phyloP scores from a whole-genome alignment of 2,113 vertebrate species.

The Geothlypis trichas region DNA sequence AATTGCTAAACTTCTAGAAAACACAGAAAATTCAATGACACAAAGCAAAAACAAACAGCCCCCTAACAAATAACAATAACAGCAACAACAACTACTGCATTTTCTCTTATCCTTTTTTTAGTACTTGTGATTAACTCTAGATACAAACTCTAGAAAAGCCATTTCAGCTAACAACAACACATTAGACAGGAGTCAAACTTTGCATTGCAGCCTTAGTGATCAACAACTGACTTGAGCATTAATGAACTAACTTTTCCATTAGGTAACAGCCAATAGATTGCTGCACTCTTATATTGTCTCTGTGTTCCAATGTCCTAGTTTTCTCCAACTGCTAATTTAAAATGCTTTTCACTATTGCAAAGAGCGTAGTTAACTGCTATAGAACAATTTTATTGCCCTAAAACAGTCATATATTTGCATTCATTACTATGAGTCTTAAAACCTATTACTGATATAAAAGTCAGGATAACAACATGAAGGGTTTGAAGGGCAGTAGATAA shows the following conservation, averaged over 20 bases:
- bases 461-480: slow-evolving; percentile 54
- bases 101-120: neutral
- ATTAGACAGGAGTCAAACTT: slow-evolving; percentile 1
- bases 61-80: neutral
- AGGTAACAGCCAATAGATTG: slow-evolving; percentile 37
- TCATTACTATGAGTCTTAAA: slow-evolving; percentile 61
- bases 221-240: neutral
- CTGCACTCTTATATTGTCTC: neutral
- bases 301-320: slow-evolving; percentile 47
- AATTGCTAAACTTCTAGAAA: neutral
- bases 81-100: fast-evolving
- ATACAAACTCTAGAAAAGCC: neutral
- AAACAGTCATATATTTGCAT: slow-evolving; percentile 69
- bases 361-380: slow-evolving; percentile 31
- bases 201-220: neutral
- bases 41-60: neutral
- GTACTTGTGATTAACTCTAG: neutral
- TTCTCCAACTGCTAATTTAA: slow-evolving; percentile 63
- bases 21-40: neutral
- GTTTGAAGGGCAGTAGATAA: slow-evolving; percentile 63
- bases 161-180: neutral
- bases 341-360: slow-evolving; percentile 46
- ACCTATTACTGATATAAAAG: slow-evolving; percentile 60
- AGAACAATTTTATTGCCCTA: slow-evolving; percentile 58
- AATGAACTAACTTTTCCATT: slow-evolving; percentile 36